These are phyloP conservation scores for Megaceryle maxima DNA, from an alignment of 2,113 vertebrate species.

Conservation along the genomic window DNA sequence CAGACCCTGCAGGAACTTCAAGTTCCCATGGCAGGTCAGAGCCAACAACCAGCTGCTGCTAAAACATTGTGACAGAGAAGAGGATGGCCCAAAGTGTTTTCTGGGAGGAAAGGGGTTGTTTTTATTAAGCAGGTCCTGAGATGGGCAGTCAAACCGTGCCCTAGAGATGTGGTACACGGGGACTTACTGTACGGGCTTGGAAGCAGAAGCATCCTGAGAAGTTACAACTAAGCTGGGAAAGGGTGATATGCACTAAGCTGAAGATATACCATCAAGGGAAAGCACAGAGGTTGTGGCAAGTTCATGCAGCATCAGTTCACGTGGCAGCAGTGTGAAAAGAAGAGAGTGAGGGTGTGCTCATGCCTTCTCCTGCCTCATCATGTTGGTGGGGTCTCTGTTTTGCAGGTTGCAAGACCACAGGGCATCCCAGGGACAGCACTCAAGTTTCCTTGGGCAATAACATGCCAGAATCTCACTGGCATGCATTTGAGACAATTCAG, in stretches of 20 bases:
- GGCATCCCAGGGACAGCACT: too few species aligned
- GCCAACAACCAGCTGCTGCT: background rate
- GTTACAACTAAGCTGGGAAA: background rate
- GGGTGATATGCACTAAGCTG: background rate
- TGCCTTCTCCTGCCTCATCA: background rate
- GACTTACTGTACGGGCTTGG: background rate
- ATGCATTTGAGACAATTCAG: background rate
- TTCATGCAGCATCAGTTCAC: background rate
- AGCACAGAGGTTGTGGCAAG: background rate
- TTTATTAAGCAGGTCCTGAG: background rate
- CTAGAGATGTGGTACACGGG: rapidly evolving
- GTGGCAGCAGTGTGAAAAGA: background rate
- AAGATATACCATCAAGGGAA: background rate
- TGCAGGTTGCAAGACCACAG: background rate
- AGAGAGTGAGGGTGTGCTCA: background rate
- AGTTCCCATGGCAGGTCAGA: background rate
- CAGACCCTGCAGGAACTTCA: background rate
- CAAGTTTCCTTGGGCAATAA: background rate
- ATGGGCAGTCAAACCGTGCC: background rate
- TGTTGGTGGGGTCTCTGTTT: background rate
- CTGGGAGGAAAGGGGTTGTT: background rate
- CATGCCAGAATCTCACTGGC: rapidly evolving
- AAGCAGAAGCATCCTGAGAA: background rate
- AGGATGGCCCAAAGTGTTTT: background rate
- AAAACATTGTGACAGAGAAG: background rate